Evolutionary conservation across 2,888 invertebrate genomes (phyloP).

Genomic region (Ptychoptera albimana): DNA sequence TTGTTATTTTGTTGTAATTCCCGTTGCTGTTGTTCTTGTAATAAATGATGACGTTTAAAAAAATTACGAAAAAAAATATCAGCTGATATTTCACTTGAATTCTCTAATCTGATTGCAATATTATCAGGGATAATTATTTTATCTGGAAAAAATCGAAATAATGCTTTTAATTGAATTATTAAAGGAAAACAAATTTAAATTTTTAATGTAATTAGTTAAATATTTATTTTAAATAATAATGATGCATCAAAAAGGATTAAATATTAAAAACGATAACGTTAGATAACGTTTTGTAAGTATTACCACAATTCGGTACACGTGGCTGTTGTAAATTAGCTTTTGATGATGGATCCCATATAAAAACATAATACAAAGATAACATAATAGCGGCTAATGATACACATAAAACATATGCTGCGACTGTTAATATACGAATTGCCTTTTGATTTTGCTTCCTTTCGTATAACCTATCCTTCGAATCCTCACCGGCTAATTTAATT

Average conservation of each 20-base stretch:
- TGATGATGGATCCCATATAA: conserved; percentile 73
- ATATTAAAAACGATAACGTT: neutral
- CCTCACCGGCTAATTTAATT: conserved; percentile 3
- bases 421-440: conserved; percentile 78
- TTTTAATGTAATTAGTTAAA: neutral
- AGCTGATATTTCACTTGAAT: conserved; percentile 26
- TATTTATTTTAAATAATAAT: neutral
- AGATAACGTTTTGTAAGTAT: conserved; percentile 8
- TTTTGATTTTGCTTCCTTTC: conserved; percentile 77
- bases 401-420: conserved; percentile 83
- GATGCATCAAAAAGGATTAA: neutral
- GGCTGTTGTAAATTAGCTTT: conserved; percentile 29
- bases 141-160: conserved; percentile 17
- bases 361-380: conserved; percentile 84
- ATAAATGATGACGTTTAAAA: conserved; percentile 1
- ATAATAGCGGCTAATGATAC: conserved; percentile 89
- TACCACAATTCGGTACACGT: conserved; percentile 25
- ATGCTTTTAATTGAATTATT: neutral
- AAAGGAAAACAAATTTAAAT: neutral
- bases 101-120: conserved; percentile 28
- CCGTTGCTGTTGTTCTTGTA: neutral
- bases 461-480: conserved; percentile 19
- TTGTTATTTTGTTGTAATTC: no score
- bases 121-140: conserved; percentile 31
- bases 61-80: conserved; percentile 29